A percentile compares a stretch with the other conserved stretches of the same genome.
These are phyloP conservation scores for Bagarius yarrelli DNA, from an alignment of 2,113 vertebrate species.

Conservation along the genomic window DNA sequence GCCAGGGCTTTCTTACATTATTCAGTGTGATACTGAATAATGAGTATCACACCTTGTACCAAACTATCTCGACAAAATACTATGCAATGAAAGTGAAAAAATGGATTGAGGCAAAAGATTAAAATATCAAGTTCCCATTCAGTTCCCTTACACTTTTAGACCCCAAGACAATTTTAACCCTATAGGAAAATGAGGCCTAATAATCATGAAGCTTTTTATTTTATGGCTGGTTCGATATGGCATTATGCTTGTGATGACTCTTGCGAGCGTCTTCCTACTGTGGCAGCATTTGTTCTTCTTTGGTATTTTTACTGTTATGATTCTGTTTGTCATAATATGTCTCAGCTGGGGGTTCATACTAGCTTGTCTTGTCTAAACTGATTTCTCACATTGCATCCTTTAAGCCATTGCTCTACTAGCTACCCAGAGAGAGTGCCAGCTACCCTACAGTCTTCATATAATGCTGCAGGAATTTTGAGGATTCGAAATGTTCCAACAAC, in stretches of 20 bases:
- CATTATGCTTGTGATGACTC: not conserved
- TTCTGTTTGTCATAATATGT: constrained; percentile 50
- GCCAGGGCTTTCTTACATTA: not conserved
- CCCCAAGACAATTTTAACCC: not conserved
- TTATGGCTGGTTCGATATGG: not conserved
- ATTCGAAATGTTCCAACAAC: constrained; percentile 54
- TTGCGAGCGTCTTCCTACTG: too few species aligned
- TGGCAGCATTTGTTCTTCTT: not conserved
- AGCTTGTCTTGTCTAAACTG: not conserved
- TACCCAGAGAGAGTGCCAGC: constrained; percentile 46
- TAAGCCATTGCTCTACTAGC: constrained; percentile 18
- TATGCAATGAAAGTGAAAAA: not conserved
- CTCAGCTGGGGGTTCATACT: constrained; percentile 29
- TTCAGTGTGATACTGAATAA: too few species aligned
- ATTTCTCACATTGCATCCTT: constrained; percentile 27
- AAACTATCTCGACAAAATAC: not conserved
- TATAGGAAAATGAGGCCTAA: not conserved
- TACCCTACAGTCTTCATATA: constrained; percentile 43
- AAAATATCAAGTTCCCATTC: not conserved
- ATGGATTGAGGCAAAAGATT: not conserved
- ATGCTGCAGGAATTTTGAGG: constrained; percentile 45
- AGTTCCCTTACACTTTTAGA: not conserved
- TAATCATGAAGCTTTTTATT: not conserved
- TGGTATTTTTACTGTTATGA: constrained; percentile 38
- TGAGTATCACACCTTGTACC: not conserved